phyloP scores from a whole-genome alignment of 2,797 vertebrate genomes.

The Anolis apletophallus region DNA sequence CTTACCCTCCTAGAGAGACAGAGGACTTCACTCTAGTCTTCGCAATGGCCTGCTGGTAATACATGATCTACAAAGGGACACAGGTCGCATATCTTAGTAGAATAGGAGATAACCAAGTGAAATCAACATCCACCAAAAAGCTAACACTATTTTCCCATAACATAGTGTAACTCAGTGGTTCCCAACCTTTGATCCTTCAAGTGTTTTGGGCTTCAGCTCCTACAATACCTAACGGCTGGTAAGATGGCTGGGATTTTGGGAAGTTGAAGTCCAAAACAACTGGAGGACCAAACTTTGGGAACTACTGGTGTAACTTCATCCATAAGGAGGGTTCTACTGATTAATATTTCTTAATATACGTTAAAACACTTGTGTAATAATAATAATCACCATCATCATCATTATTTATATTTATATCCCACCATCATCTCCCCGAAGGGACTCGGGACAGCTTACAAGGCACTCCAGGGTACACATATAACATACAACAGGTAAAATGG shows the following conservation, averaged over 20 bases:
- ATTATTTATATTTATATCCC: no score
- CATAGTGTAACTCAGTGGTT: not conserved
- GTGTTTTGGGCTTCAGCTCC: no score
- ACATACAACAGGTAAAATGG: no score
- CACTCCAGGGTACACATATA: no score
- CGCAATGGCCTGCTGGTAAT: constrained; percentile 92
- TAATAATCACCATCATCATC: no score
- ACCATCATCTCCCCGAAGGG: no score
- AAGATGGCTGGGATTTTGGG: no score
- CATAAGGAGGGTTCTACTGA: not conserved
- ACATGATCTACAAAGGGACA: constrained; percentile 87
- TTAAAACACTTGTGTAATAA: not conserved
- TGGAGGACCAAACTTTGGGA: no score
- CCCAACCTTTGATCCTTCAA: no score
- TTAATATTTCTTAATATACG: not conserved
- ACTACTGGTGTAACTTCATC: not conserved
- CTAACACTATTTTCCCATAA: not conserved
- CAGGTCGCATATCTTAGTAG: constrained; percentile 15
- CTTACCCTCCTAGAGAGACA: constrained; percentile 94
- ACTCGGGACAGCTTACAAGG: no score
- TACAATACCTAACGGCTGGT: no score
- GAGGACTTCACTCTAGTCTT: constrained; percentile 97
- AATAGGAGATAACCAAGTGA: rapidly evolving
- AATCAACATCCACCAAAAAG: not conserved
- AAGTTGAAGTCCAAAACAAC: no score